Percentiles rank a stretch among this genome's conserved stretches.
Evolutionary conservation across 1,140 invertebrate genomes (phyloP).

Genomic region (Manduca sexta): DNA sequence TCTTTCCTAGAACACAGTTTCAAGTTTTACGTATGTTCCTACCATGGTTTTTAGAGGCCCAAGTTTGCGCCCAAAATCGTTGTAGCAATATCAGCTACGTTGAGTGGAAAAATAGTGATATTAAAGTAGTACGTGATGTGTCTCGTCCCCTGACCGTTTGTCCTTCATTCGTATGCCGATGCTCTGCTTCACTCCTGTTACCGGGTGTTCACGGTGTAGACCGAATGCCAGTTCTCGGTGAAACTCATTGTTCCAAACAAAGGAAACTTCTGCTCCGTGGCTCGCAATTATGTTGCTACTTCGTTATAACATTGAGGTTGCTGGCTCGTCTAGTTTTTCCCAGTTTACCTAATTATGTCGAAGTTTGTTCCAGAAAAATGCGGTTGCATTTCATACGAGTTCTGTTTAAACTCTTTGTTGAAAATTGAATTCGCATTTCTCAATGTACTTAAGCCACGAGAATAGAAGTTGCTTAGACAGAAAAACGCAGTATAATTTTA

Average conservation of each 20-base stretch:
- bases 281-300: slow-evolving; percentile 19
- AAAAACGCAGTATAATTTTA: no score
- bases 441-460: no score
- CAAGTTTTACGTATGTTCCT: no score
- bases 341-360: slow-evolving; percentile 12
- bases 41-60: no score
- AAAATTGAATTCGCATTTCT: background rate
- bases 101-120: no score
- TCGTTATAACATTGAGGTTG: slow-evolving; percentile 18
- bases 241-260: slow-evolving; percentile 31
- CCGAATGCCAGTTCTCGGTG: slow-evolving; percentile 19
- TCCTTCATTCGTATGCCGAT: slow-evolving; percentile 23
- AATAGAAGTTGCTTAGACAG: no score
- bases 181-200: slow-evolving; percentile 3
- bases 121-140: slow-evolving; percentile 3
- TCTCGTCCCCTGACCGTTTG: background rate
- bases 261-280: slow-evolving; percentile 18
- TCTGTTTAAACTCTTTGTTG: background rate
- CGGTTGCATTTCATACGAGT: background rate
- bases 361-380: background rate
- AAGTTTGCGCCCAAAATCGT: no score
- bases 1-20: no score
- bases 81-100: no score
- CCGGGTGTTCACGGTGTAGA: slow-evolving; percentile 16
- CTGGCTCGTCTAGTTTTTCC: slow-evolving; percentile 10